Conservation (phyloP, 2,888 invertebrate species). For the Pandemis cinnamomeana region DNA sequence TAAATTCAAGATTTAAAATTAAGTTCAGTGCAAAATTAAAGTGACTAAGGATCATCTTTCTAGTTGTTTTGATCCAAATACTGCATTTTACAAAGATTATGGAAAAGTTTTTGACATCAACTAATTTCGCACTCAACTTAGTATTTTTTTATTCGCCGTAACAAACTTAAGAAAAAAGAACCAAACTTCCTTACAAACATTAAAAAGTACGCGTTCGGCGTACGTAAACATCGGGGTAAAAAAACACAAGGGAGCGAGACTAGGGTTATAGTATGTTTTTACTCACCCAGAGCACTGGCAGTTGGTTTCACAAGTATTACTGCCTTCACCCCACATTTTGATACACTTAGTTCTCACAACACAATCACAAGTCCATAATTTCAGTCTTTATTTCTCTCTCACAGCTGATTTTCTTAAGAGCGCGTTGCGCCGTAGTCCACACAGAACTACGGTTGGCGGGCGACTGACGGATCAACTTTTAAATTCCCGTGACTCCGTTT, state of each 20-base stretch:
- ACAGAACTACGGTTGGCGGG: slow-evolving; percentile 46
- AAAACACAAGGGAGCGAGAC: neutral
- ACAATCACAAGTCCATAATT: slow-evolving; percentile 65
- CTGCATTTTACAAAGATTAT: too few relatives aligned
- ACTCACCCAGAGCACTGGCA: slow-evolving; percentile 80
- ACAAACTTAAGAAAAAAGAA: too few relatives aligned
- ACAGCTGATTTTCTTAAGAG: slow-evolving; percentile 44
- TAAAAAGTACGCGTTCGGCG: too few relatives aligned
- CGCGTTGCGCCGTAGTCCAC: slow-evolving; percentile 42
- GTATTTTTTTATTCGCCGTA: too few relatives aligned
- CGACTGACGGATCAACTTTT: slow-evolving; percentile 50
- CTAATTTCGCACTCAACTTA: too few relatives aligned
- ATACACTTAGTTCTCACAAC: slow-evolving; percentile 50
- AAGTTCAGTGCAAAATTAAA: too few relatives aligned
- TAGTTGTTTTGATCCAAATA: too few relatives aligned
- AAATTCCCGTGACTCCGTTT: slow-evolving; percentile 45
- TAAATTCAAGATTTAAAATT: too few relatives aligned
- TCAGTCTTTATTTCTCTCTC: slow-evolving; percentile 59
- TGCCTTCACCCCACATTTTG: slow-evolving; percentile 78
- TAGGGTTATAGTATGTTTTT: neutral
- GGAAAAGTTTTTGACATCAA: too few relatives aligned
- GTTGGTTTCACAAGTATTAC: slow-evolving; percentile 72
- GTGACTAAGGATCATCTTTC: too few relatives aligned
- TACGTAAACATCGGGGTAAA: neutral
- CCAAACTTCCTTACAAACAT: too few relatives aligned